Conservation (phyloP, 2,888 invertebrate species). For the Melieria crassipennis region DNA sequence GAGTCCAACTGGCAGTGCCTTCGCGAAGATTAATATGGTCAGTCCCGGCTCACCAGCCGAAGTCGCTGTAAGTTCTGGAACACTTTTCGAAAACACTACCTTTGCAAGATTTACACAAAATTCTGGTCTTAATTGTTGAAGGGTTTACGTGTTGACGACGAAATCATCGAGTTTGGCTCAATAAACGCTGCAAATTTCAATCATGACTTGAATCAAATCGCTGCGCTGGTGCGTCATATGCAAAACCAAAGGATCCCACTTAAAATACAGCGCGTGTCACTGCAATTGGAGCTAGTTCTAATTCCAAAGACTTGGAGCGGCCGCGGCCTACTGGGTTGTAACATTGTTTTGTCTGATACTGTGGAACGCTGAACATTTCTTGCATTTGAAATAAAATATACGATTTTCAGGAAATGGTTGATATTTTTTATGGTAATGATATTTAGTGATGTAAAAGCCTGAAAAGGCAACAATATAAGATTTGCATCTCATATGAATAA, state of each 20-base stretch:
- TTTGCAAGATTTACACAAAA: not conserved
- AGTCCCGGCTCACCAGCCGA: slow-evolving; percentile 85
- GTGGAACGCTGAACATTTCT: not conserved
- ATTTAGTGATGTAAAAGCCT: too few species aligned
- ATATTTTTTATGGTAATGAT: too few species aligned
- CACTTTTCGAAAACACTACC: not conserved
- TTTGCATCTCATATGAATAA: too few species aligned
- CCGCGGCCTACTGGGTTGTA: slow-evolving; percentile 80
- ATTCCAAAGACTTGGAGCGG: slow-evolving; percentile 82
- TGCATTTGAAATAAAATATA: too few species aligned
- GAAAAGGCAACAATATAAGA: too few species aligned
- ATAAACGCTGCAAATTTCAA: slow-evolving; percentile 77
- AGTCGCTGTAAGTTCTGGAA: slow-evolving; percentile 71
- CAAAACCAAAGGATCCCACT: slow-evolving; percentile 68
- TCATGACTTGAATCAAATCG: slow-evolving; percentile 74
- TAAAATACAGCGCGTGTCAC: slow-evolving; percentile 68
- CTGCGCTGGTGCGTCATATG: slow-evolving; percentile 73
- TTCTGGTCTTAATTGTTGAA: slow-evolving; percentile 58
- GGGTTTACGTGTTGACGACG: slow-evolving; percentile 78
- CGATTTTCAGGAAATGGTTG: too few species aligned
- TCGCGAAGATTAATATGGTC: slow-evolving; percentile 79
- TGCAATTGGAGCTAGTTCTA: slow-evolving; percentile 70
- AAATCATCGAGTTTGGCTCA: slow-evolving; percentile 81
- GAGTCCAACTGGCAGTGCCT: slow-evolving; percentile 60
- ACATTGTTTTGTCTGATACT: slow-evolving; percentile 66